These are phyloP conservation scores for Aphelenchoides bicaudatus DNA, from an alignment of 2,888 invertebrate genomes.

Conservation along the genomic window DNA sequence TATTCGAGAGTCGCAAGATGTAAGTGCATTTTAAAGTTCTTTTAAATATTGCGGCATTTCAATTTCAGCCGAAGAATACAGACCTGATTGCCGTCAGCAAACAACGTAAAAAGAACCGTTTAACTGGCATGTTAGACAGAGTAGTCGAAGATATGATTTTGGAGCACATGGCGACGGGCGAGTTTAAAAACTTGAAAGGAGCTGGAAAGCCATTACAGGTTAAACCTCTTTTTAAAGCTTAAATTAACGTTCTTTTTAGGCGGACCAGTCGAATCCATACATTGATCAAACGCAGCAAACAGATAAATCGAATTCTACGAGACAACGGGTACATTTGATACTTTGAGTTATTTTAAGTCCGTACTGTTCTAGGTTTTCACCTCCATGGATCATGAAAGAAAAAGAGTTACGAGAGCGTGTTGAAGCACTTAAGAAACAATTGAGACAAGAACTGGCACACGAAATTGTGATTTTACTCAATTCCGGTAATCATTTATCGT, in stretches of 20 bases:
- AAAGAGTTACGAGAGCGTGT: constrained; percentile 76
- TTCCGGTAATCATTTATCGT: neutral
- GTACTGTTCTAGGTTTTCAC: constrained; percentile 68
- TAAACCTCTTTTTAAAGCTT: no score
- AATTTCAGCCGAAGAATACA: neutral
- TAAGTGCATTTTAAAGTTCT: neutral
- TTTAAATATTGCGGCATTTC: constrained; percentile 8
- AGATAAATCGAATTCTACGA: constrained; percentile 77
- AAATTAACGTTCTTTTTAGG: no score
- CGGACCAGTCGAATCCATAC: constrained; percentile 75
- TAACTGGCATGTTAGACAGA: constrained; percentile 71
- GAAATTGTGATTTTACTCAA: neutral
- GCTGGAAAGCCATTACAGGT: constrained; percentile 78
- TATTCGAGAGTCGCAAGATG: constrained; percentile 36
- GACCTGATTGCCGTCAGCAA: neutral
- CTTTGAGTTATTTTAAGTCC: neutral
- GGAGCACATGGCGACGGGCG: constrained; percentile 82
- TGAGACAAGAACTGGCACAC: neutral
- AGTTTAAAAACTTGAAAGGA: constrained; percentile 79
- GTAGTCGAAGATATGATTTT: constrained; percentile 86
- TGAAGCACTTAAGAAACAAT: constrained; percentile 42
- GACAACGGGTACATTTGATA: constrained; percentile 70
- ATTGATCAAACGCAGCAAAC: constrained; percentile 82
- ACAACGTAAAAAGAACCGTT: neutral
- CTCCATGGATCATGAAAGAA: constrained; percentile 82